Conservation (phyloP, 2,113 vertebrate species). For the Amphilophus citrinellus region DNA sequence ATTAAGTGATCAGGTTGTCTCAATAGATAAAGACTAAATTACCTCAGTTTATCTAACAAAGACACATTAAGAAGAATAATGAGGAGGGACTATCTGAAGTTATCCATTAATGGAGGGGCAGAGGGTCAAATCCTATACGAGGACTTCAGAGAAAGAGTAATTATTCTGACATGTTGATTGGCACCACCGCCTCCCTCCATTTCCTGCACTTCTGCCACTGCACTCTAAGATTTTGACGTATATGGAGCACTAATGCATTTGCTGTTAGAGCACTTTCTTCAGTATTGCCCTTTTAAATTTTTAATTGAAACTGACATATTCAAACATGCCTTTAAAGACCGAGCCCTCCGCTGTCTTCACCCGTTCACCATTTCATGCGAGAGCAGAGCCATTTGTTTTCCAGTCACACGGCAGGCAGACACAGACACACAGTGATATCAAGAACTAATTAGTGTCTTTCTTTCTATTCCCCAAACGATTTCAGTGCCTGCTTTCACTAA, state of each 20-base stretch:
- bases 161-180: slow-evolving; percentile 1
- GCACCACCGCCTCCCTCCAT: neutral
- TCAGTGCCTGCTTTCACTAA: neutral
- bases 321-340: neutral
- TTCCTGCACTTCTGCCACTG: neutral
- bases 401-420: neutral
- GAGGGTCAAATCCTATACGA: neutral
- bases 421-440: neutral
- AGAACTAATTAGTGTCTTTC: slow-evolving; percentile 24
- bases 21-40: neutral
- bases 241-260: neutral
- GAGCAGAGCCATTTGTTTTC: neutral
- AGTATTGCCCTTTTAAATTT: neutral
- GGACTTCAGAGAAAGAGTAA: neutral
- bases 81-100: neutral
- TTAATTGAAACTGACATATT: neutral
- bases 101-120: neutral
- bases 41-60: neutral
- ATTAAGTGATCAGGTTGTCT: neutral
- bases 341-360: neutral
- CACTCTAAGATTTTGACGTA: neutral
- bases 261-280: neutral
- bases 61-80: neutral
- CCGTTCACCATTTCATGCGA: neutral
- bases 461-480: neutral